Percentiles rank a stretch among this genome's conserved stretches.
These are phyloP conservation scores for Drosophila repleta DNA, from an alignment of 1,140 invertebrate genomes.

Conservation along the genomic window DNA sequence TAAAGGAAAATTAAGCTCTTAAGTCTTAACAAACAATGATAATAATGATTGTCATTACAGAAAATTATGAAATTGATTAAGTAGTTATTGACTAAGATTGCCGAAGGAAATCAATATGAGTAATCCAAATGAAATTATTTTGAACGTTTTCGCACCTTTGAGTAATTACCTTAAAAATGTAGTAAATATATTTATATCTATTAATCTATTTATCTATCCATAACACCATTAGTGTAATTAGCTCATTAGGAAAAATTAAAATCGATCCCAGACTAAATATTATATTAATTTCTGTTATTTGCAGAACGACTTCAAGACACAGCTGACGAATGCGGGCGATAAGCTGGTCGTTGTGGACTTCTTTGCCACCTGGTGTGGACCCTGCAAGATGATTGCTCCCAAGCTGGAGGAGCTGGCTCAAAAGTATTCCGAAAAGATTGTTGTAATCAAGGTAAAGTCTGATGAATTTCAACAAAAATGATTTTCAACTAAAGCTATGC, in stretches of 20 bases:
- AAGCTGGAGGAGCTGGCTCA: conserved; percentile 88
- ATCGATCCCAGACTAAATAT: not conserved
- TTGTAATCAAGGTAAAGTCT: conserved; percentile 85
- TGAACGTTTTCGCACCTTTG: too few species aligned
- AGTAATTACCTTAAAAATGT: not conserved
- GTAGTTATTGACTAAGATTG: too few species aligned
- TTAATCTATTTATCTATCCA: too few species aligned
- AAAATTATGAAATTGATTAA: too few species aligned
- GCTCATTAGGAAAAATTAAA: conserved; percentile 2
- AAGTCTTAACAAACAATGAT: too few species aligned
- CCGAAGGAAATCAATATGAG: too few species aligned
- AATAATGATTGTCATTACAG: too few species aligned
- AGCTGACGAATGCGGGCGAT: conserved; percentile 90
- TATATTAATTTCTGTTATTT: conserved; percentile 58
- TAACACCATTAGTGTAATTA: not conserved
- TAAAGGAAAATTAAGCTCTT: too few species aligned
- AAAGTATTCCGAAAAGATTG: conserved; percentile 85
- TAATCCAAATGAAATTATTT: too few species aligned
- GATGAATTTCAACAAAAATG: not conserved
- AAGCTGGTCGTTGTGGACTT: conserved; percentile 96
- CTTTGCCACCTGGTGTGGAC: conserved; percentile 93
- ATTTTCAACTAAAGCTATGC: not conserved
- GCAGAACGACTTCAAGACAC: conserved; percentile 89
- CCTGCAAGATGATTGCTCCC: conserved; percentile 96
- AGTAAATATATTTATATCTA: not conserved